Percentiles rank a stretch among this genome's conserved stretches.
These are phyloP conservation scores for Pachymerium ferrugineum DNA, from an alignment of 2,888 invertebrate genomes.

Conservation along the genomic window DNA sequence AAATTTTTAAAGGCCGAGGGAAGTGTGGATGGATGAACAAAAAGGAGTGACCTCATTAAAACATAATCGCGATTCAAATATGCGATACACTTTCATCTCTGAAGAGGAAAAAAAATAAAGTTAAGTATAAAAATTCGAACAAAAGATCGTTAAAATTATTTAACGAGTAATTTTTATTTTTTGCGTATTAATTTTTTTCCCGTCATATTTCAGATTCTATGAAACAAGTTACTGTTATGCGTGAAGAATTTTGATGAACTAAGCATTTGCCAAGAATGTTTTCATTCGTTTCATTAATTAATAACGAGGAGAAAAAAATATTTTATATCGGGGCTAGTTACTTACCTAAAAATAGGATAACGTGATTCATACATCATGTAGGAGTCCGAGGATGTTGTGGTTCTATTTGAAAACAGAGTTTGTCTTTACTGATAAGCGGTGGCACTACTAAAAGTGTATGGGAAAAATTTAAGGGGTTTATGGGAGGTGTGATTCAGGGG, in stretches of 20 bases:
- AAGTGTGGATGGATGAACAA: not conserved
- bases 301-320: not conserved
- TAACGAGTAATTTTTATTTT: too few relatives aligned
- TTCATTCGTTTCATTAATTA: not conserved
- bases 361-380: not conserved
- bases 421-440: too few relatives aligned
- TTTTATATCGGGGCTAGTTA: not conserved
- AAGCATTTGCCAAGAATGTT: not conserved
- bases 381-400: not conserved
- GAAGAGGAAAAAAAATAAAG: too few relatives aligned
- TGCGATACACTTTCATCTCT: not conserved
- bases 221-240: not conserved
- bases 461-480: too few relatives aligned
- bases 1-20: not conserved
- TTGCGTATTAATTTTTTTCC: not conserved
- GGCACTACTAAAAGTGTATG: too few relatives aligned
- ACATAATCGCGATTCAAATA: not conserved
- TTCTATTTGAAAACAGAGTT: too few relatives aligned
- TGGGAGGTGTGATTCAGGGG: not conserved
- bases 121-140: too few relatives aligned
- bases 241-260: not conserved
- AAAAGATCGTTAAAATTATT: too few relatives aligned
- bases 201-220: not conserved
- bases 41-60: slow-evolving; percentile 7
- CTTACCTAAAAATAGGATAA: not conserved